Evolutionary conservation across 2,113 vertebrate species (phyloP), one percentile per base, ranked within the genome.

Genomic region (Brachypodius melanocephalos): DNA sequence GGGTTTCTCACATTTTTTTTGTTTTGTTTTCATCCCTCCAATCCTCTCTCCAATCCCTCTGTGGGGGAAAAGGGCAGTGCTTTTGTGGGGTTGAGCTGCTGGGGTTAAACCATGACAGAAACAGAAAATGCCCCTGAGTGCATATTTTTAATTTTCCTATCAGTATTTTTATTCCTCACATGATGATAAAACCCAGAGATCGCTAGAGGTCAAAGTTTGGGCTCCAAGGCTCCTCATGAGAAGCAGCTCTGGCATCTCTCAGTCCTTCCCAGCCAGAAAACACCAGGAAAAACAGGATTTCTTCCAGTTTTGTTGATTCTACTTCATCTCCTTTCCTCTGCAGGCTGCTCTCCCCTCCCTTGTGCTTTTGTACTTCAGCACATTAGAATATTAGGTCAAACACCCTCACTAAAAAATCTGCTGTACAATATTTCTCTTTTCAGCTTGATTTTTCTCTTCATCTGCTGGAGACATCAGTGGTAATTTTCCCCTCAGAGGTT

Each of bases 341-440:
- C 71, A 83, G 71, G 54, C 82, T 89, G 58, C 66, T 71, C 36
- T 88, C 40, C 43, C 14, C 43, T 95, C 82, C 68, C 85, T 51
- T 46, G 49, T 29, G 61, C 40, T 85, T 93, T 89, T 71, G 49
- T 88, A 66, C 66, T 79, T 66, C 79, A 59, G 40, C 59, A 71
- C 68, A 93, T 96, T 96, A 97, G 88, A 95, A 96, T 96, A 96
- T 91, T 95, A 92, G 87, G 93, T 97, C 93, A 97, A 94, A 95
- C 76, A 2, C 94, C 93, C 85, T 86, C 94, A 94, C 77, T 91
- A 43, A 94, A 75, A 87, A 36, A 38, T 43, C 40, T 48, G 67
- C 68, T 80, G 26, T 83, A 48, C 72, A 48, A 16, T 59, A 75
- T 86, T 84, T 67, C 63, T 63, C 55, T 28, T 90, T 91, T 78